Evolutionary conservation across 1,140 invertebrate genomes (phyloP).

Genomic region (Steinernema khuongi): DNA sequence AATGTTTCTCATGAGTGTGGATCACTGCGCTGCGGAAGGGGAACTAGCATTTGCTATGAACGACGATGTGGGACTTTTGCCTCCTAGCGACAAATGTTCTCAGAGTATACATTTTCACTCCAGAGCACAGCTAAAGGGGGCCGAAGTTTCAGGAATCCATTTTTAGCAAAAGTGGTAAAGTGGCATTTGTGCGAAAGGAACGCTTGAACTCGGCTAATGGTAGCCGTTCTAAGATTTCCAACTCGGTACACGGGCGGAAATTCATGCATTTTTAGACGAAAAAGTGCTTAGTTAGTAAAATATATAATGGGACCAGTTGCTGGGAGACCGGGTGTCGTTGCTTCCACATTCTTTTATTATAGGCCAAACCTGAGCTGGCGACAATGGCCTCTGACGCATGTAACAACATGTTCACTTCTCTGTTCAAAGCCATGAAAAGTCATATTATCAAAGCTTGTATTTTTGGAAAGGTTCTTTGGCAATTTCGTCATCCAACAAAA

Average conservation of each 20-base stretch:
- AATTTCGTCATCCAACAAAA: no score
- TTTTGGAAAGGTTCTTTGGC: no score
- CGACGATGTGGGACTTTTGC: neutral
- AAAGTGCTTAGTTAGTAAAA: no score
- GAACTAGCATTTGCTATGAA: neutral
- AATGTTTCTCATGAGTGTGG: slow-evolving; percentile 16
- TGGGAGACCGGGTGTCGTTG: neutral
- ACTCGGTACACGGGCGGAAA: no score
- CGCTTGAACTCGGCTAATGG: no score
- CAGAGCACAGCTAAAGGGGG: neutral
- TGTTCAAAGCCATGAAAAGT: no score
- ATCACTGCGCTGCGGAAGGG: neutral
- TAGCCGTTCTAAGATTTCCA: no score
- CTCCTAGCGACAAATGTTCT: neutral
- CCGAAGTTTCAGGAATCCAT: neutral
- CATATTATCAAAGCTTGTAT: no score
- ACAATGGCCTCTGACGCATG: no score
- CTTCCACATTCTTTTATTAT: neutral
- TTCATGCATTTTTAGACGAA: no score
- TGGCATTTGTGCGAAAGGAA: neutral
- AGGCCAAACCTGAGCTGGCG: no score
- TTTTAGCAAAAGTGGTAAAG: neutral
- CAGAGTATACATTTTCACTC: neutral
- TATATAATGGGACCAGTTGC: neutral
- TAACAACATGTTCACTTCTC: no score